Evolutionary conservation across 37 sponge, comb jelly and placozoan genomes (phyloP), one percentile per base, ranked within the genome.

Genomic region (Petrosia ficiformis): DNA sequence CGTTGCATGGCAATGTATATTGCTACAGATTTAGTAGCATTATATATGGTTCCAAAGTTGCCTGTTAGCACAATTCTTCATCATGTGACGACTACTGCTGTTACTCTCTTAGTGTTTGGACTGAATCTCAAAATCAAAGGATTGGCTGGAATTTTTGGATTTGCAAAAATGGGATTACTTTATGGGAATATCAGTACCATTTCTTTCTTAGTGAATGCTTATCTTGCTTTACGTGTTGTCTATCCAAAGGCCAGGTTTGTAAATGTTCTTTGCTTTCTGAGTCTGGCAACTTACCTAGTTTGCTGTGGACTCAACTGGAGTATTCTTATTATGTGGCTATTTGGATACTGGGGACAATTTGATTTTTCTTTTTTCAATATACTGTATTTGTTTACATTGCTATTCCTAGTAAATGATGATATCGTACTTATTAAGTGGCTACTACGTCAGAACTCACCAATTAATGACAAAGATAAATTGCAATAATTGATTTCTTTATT

Each of bases 181-280:
- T 93, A 93, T 71, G 94, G 87, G 1, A 39, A 42, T 1, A 86
- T 82, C 77, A 92, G 93, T 48, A 60, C 89, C 10, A 44, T 88
- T 26, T 22, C 94, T 25, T 93, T 68, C 26, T 1, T 60, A n/a
- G 94, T 93, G 30, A 93, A 93, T 82, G 82, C 82, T 42, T 93
- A 86, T 35, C 70, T 93, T 42, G 94, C 84, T 40, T 41, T 89
- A 52, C 72, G 94, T 66, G 94, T 93, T n/a, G 79, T 93, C 25
- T 93, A 89, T 65, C 80, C 91, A 42, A 83, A 64, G 63, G 72
- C 67, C 10, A 31, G 21, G 24, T 81, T 82, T 71, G 8, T 85
- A 39, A 63, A 10, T 25, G 30, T 11, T 11, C 40, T 89, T 1
- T 40, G 65, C n/a, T 54, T 48, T 24, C n/a, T 93, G 8, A 77